A percentile compares a stretch with the other conserved stretches of the same genome.
These are phyloP conservation scores for Melieria picta DNA, from an alignment of 2,888 invertebrate species.

Conservation along the genomic window DNA sequence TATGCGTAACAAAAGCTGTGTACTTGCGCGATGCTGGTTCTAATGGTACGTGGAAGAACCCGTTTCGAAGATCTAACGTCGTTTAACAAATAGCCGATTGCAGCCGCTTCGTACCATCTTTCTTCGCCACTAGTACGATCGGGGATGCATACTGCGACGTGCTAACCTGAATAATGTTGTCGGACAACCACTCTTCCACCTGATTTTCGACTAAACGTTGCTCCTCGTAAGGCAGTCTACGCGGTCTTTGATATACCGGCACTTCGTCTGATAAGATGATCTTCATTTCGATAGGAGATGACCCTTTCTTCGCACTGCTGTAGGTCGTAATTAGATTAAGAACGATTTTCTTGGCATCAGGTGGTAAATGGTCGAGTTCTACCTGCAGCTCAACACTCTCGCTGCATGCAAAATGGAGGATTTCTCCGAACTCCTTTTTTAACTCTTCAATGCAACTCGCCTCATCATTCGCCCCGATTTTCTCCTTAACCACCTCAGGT, in stretches of 20 bases:
- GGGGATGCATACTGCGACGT: constrained; percentile 35
- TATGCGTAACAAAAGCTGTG: constrained; percentile 60
- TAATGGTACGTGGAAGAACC: constrained; percentile 57
- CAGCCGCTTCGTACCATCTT: constrained; percentile 31
- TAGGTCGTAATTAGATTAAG: constrained; percentile 8
- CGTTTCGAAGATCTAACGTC: constrained; percentile 37
- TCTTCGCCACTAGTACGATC: constrained; percentile 24
- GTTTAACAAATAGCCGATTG: constrained; percentile 42
- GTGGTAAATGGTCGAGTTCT: constrained; percentile 13
- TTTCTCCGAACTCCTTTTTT: constrained; percentile 21
- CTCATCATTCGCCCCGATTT: background rate
- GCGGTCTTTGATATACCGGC: constrained; percentile 32
- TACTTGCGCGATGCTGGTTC: constrained; percentile 51
- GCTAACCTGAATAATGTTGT: constrained; percentile 21
- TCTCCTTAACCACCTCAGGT: background rate
- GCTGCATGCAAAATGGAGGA: constrained; percentile 1
- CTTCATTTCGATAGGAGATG: constrained; percentile 36
- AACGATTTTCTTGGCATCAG: background rate
- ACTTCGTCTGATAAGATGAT: constrained; percentile 33
- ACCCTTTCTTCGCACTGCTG: constrained; percentile 4
- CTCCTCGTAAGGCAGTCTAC: constrained; percentile 26
- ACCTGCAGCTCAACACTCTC: background rate
- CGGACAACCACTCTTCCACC: constrained; percentile 22
- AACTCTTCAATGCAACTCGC: constrained; percentile 6
- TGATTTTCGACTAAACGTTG: constrained; percentile 12